A percentile compares a stretch with the other conserved stretches of the same genome.
Evolutionary conservation across 2,113 vertebrate species (phyloP).

Genomic region (Melanerpes aurifrons): DNA sequence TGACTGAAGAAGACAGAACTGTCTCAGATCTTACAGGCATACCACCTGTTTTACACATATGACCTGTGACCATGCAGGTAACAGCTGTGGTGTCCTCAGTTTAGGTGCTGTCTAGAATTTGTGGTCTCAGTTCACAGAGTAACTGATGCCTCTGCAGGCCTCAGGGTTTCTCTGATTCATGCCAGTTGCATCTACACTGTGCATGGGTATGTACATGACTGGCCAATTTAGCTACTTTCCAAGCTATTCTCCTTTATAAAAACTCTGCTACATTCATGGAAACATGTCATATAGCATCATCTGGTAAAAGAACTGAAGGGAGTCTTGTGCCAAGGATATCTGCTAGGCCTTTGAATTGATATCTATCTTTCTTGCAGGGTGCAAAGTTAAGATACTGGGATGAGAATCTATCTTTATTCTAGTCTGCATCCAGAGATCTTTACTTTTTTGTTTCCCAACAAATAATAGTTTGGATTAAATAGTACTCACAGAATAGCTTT

Average conservation of each 20-base stretch:
- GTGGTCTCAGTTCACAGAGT: neutral
- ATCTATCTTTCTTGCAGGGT: neutral
- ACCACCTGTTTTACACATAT: neutral
- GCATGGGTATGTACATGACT: accelerated
- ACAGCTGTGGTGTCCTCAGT: neutral
- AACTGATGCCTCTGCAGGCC: neutral
- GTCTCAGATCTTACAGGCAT: neutral
- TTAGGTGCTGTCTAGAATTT: neutral
- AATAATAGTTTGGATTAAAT: neutral
- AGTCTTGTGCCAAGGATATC: neutral
- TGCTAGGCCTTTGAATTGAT: neutral
- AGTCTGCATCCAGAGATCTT: neutral
- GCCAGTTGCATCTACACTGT: neutral
- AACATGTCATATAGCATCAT: neutral
- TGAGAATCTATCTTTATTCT: neutral
- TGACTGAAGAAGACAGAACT: neutral
- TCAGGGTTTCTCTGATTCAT: neutral
- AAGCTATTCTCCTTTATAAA: neutral
- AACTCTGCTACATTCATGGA: neutral
- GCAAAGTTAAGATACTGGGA: neutral
- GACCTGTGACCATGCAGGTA: neutral
- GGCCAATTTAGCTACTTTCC: neutral
- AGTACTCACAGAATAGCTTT: neutral
- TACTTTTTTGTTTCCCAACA: neutral
- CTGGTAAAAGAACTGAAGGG: neutral